Conservation (phyloP, 2,113 vertebrate species). For the Sinosuthora webbiana region DNA sequence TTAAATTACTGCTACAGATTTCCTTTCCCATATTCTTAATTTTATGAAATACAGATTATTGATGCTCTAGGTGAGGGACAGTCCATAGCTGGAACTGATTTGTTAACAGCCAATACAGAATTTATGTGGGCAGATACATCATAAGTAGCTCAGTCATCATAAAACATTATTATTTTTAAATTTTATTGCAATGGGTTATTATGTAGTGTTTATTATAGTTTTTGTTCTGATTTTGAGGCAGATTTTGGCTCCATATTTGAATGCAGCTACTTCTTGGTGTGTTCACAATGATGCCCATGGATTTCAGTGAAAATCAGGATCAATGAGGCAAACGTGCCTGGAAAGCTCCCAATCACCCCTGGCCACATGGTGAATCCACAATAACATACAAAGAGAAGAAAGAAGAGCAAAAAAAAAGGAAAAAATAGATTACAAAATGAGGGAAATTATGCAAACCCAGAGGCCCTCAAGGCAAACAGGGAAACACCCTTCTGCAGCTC, state of each 20-base stretch:
- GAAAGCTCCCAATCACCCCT: neutral
- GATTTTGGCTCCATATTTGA: neutral
- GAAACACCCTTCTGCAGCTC: neutral
- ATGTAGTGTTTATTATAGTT: neutral
- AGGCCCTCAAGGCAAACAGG: neutral
- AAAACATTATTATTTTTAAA: neutral
- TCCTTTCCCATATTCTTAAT: neutral
- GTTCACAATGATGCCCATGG: neutral
- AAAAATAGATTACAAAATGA: neutral
- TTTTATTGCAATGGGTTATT: neutral
- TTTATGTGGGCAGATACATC: neutral
- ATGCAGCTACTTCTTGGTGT: rapidly evolving
- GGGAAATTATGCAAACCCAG: neutral
- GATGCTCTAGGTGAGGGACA: neutral
- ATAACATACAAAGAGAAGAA: neutral
- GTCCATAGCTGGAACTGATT: neutral
- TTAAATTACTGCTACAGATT: neutral
- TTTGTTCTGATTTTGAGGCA: neutral
- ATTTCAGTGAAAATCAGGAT: neutral
- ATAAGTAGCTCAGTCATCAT: neutral
- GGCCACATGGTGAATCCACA: rapidly evolving
- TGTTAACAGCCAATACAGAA: neutral
- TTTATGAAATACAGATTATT: neutral
- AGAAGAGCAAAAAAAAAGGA: no score
- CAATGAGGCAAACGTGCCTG: neutral